Base-by-base conservation (phyloP, 2,888 invertebrate genomes). In the Eristalinus aeneus region DNA sequence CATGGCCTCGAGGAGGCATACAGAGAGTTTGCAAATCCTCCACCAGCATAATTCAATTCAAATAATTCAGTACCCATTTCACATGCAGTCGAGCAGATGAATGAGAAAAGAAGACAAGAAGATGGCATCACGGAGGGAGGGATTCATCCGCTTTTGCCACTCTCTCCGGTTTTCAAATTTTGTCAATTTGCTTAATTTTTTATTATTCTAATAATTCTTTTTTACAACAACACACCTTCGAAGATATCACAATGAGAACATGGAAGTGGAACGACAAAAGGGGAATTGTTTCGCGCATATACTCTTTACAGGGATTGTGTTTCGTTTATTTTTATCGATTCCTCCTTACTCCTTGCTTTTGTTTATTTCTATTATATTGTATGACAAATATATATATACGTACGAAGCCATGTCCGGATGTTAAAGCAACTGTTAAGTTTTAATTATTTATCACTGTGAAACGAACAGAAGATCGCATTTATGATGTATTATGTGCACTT, bases 1-100 rank as follows among this genome's bases (percentile, higher is more conserved):
- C 95, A 96, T 90, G 97, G 97, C 58, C 94, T 98, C 88, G 96
- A 97, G 92, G 93, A 95, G 89, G 96, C 96, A 74, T 93, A 91
- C 85, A 90, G 91, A 88, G 92, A 92, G 87, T 78, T 92, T 83
- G 90, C 92, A 46, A 89, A 84, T 88, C 89, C 89, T 58, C 88
- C 89, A 54, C 88, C 88, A 77, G 88, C 83, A 76, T 85, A 85
- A 85, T 77, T 73, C 67, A 73, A 46, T 34, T 34, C 34, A 34
- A 34, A 16, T 46, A 16, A 46, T 46, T 46, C 85, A 81, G 76
- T 76, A 72, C 27, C 64, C 67, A 72, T 81, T 81, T 85, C 80
- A 81, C 85, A 76, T 81, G 22, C 60, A 64, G 31, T 68, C 69
- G n/a, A 60, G 65, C 53, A 79, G 69, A 69, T 23, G 23, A 56